Evolutionary conservation across 2,888 invertebrate species (phyloP).

Genomic region (Erebia ligea): DNA sequence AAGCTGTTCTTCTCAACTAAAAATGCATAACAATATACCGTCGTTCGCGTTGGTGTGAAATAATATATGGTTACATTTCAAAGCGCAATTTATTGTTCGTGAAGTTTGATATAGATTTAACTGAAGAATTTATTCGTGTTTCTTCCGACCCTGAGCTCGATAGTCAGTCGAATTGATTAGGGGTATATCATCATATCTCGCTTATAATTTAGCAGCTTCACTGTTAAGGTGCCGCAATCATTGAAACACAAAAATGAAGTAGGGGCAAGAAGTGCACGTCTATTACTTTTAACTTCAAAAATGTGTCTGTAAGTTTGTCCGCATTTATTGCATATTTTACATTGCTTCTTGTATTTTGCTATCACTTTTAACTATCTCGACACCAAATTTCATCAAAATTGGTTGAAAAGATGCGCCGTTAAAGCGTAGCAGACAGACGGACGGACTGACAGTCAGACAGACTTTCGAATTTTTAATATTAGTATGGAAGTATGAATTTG

Average conservation of each 20-base stretch:
- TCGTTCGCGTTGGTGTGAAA: not conserved
- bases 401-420: not conserved
- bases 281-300: not conserved
- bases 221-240: slow-evolving; percentile 5
- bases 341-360: too few relatives aligned
- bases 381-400: not conserved
- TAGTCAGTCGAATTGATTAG: slow-evolving; percentile 30
- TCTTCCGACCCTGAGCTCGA: slow-evolving; percentile 34
- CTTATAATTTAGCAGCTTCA: slow-evolving; percentile 25
- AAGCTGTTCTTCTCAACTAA: not conserved
- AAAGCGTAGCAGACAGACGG: too few relatives aligned
- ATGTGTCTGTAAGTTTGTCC: too few relatives aligned
- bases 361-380: not conserved
- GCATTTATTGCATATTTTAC: too few relatives aligned
- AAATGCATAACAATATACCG: not conserved
- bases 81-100: not conserved
- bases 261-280: not conserved
- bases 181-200: slow-evolving; percentile 30
- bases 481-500: too few relatives aligned
- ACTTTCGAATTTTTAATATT: too few relatives aligned
- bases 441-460: too few relatives aligned
- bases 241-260: too few relatives aligned
- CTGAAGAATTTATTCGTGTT: slow-evolving; percentile 34
- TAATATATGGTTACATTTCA: not conserved
- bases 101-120: slow-evolving; percentile 1